These are phyloP conservation scores for Syngnathus typhle DNA, from an alignment of 2,113 vertebrate genomes.

Conservation along the genomic window DNA sequence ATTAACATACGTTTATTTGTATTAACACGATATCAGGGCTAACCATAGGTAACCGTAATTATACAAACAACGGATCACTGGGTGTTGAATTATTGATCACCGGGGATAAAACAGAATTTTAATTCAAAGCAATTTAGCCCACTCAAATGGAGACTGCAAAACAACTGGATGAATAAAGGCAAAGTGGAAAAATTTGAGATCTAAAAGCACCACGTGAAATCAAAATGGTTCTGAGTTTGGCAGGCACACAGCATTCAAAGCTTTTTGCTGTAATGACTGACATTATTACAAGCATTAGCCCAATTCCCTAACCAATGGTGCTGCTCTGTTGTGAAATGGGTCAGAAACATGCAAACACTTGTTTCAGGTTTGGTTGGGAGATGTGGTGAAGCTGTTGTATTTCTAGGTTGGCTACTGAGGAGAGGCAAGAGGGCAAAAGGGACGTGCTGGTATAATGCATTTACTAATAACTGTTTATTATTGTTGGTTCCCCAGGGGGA, in stretches of 20 bases:
- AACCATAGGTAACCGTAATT: conserved; percentile 36
- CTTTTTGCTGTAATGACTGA: conserved; percentile 62
- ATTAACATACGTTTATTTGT: neutral
- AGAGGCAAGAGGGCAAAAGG: conserved; percentile 61
- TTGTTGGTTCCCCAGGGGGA: conserved; percentile 65
- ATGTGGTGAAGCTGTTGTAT: conserved; percentile 40
- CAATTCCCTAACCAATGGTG: conserved; percentile 57
- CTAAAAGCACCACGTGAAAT: conserved; percentile 61
- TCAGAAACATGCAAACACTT: conserved; percentile 38
- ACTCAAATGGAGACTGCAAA: conserved; percentile 47
- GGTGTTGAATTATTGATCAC: conserved; percentile 53
- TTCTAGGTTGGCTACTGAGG: conserved; percentile 55
- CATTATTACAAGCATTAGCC: conserved; percentile 66
- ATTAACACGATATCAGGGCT: conserved; percentile 7
- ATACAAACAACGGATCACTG: conserved; percentile 37
- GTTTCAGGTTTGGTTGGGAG: conserved; percentile 48
- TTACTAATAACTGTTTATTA: conserved; percentile 75
- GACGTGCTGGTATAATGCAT: conserved; percentile 67
- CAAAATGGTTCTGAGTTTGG: conserved; percentile 50
- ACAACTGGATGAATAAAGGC: conserved; percentile 53
- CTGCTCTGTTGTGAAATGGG: conserved; percentile 39
- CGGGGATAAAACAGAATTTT: conserved; percentile 41
- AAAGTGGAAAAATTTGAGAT: conserved; percentile 48
- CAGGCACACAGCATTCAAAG: conserved; percentile 48
- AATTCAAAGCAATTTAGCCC: conserved; percentile 53